Evolutionary conservation across 2,888 invertebrate species (phyloP).

Genomic region (Congeria kusceri): DNA sequence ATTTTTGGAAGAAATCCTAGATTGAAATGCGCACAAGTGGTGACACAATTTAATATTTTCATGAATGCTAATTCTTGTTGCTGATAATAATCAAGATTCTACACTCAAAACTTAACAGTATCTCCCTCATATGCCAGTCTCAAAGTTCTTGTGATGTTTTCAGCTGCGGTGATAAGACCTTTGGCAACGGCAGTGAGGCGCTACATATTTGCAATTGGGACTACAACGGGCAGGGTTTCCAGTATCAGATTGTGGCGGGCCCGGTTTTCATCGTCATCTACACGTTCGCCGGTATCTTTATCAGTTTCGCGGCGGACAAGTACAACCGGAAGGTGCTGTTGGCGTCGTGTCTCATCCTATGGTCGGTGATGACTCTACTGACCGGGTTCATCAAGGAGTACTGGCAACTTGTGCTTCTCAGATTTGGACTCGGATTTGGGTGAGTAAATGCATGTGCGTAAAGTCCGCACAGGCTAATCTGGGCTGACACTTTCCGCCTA

Average conservation of each 20-base stretch:
- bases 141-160: constrained; percentile 21
- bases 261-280: constrained; percentile 97
- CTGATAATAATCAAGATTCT: too few relatives aligned
- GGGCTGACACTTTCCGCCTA: too few relatives aligned
- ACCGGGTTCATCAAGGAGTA: constrained; percentile 94
- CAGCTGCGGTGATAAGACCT: constrained; percentile 52
- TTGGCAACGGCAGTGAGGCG: constrained; percentile 85
- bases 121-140: too few relatives aligned
- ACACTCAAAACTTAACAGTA: too few relatives aligned
- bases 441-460: constrained; percentile 81
- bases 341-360: constrained; percentile 91
- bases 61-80: too few relatives aligned
- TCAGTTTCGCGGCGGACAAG: constrained; percentile 90
- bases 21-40: too few relatives aligned
- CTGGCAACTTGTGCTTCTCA: constrained; percentile 94
- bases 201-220: constrained; percentile 95
- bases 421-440: constrained; percentile 95
- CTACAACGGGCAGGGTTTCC: constrained; percentile 95
- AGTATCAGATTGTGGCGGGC: constrained; percentile 96
- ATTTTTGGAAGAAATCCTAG: too few relatives aligned
- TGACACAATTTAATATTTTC: too few relatives aligned
- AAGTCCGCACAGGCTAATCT: too few relatives aligned
- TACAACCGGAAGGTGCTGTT: constrained; percentile 87
- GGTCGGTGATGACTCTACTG: constrained; percentile 93
- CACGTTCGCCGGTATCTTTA: constrained; percentile 93